Evolutionary conservation across 2,113 vertebrate species (phyloP), one percentile per base, ranked within the genome.

Genomic region (Caranx ignobilis): DNA sequence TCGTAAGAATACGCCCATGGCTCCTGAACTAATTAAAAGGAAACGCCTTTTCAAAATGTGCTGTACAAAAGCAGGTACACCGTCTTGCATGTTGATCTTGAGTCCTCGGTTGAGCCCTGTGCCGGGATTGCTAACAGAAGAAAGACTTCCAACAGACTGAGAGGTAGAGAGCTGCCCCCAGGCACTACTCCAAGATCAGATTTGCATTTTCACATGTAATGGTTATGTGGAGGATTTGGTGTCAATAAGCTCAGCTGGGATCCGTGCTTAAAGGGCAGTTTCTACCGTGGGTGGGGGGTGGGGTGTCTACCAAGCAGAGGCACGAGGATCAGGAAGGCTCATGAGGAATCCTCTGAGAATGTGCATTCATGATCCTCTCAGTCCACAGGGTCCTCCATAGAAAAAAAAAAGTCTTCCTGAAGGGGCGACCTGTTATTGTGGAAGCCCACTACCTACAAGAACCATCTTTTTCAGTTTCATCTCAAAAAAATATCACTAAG

Each of bases 21-120:
- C 89, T 90, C 88, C 90, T 88, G 89, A 83, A 83, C 90, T 86
- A 78, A 86, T 85, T 92, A 89, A 91, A 93, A 94, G 91, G 85
- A 92, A 93, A 94, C 83, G 82, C 88, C 81, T 77, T 89, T 92
- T 89, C 85, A 91, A 92, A 93, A 94, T 93, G 87, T 92, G 89
- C 91, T 83, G 87, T 93, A 92, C 89, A 93, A 93, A 94, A 92
- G 89, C 87, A 86, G 70, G 74, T 82, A 89, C 82, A 74, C 83
- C 57, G 61, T 91, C 88, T 94, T 94, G 91, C 92, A 93, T 93
- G 91, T 89, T 90, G 90, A 92, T 85, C 79, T 82, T 50, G 73
- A 89, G 83, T 89, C 87, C 83, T 76, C 31, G 32, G 61, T 82
- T 62, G 87, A 90, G 88, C 83, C 90, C 89, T 88, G 91, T 83